A percentile compares a stretch with the other conserved stretches of the same genome.
Conservation (phyloP, 1,140 invertebrate genomes). For the Drosophila sproati region DNA sequence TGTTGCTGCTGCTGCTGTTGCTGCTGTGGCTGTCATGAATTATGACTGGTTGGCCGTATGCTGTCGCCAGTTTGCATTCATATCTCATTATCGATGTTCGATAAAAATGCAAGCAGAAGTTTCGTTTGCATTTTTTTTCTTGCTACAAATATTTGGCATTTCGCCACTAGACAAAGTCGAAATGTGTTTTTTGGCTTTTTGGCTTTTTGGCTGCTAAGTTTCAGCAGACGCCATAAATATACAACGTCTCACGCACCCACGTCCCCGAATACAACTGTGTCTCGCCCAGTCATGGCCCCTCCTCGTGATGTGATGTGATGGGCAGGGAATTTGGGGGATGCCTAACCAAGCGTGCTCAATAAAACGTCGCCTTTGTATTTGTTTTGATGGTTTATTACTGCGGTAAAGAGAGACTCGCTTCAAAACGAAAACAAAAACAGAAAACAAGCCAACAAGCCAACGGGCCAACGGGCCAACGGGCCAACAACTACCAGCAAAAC, state of each 20-base stretch:
- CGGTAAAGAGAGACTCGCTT: slow-evolving; percentile 54
- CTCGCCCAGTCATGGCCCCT: slow-evolving; percentile 47
- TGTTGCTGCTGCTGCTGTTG: not conserved
- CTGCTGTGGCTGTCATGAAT: slow-evolving; percentile 16
- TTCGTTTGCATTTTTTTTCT: slow-evolving; percentile 49
- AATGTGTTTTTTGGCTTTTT: slow-evolving; percentile 60
- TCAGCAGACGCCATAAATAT: slow-evolving; percentile 78
- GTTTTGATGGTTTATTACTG: slow-evolving; percentile 83
- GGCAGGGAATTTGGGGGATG: slow-evolving; percentile 24
- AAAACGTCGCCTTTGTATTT: slow-evolving; percentile 77
- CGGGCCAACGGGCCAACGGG: slow-evolving; percentile 30
- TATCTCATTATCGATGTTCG: slow-evolving; percentile 79
- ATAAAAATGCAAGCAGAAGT: slow-evolving; percentile 68
- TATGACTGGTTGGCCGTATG: slow-evolving; percentile 16
- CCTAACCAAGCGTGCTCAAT: slow-evolving; percentile 76
- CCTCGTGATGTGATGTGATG: not conserved
- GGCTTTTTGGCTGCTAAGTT: slow-evolving; percentile 68
- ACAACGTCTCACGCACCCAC: slow-evolving; percentile 55
- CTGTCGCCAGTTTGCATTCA: slow-evolving; percentile 60
- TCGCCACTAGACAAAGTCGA: slow-evolving; percentile 58
- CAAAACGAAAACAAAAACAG: slow-evolving; percentile 17
- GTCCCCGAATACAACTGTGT: not conserved
- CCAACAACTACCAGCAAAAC: slow-evolving; percentile 18
- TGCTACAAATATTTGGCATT: slow-evolving; percentile 59
- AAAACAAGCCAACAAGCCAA: slow-evolving; percentile 31